phyloP scores from a whole-genome alignment of 2,888 invertebrate species.

The Rambutsinella grinnellia region DNA sequence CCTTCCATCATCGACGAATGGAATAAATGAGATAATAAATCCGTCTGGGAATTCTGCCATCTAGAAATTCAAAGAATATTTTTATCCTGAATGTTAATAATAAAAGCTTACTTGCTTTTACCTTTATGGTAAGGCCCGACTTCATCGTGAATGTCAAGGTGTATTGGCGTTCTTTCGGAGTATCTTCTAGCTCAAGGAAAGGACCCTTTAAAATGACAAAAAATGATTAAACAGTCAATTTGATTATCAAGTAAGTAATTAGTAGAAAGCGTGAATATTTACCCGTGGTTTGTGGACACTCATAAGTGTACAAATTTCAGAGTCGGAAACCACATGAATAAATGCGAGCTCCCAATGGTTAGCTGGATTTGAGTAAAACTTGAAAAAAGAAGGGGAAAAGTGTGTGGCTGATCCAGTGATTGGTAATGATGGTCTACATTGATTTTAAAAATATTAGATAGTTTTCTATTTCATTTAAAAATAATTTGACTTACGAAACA shows the following conservation, averaged over 20 bases:
- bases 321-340: conserved; percentile 25
- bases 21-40: conserved; percentile 70
- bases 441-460: neutral
- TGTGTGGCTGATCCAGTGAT: conserved; percentile 1
- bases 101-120: too few species aligned
- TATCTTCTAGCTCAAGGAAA: conserved; percentile 70
- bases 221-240: too few species aligned
- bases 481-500: conserved; percentile 6
- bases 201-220: too few species aligned
- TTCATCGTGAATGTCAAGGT: conserved; percentile 70
- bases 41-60: conserved; percentile 64
- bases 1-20: conserved; percentile 69
- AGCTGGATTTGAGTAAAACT: neutral
- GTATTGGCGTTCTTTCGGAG: conserved; percentile 69
- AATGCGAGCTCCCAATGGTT: conserved; percentile 13
- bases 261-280: too few species aligned
- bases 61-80: too few species aligned
- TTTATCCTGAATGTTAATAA: too few species aligned
- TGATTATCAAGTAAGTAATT: too few species aligned
- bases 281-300: conserved; percentile 24
- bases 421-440: neutral
- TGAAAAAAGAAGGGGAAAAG: conserved; percentile 26
- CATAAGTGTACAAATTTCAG: conserved; percentile 21
- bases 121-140: conserved; percentile 70
- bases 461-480: neutral